Percentiles rank a stretch among this genome's conserved stretches.
These are phyloP conservation scores for Colletes latitarsis DNA, from an alignment of 1,140 invertebrate genomes.

Conservation along the genomic window DNA sequence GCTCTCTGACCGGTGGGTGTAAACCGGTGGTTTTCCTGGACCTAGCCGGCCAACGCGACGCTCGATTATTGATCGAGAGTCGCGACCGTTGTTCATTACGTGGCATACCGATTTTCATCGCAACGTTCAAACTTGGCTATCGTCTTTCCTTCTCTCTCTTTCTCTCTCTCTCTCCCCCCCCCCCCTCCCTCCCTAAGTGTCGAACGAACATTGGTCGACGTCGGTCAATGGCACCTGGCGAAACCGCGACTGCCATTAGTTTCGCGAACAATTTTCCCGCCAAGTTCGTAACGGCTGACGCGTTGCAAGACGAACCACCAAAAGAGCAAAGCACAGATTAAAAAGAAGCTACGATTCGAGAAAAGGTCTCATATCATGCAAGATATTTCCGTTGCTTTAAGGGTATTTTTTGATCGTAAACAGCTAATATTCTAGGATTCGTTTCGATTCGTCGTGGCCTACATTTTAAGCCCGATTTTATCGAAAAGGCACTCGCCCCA, in stretches of 20 bases:
- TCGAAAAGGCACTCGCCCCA: no score
- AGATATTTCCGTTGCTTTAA: no score
- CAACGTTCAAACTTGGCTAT: no score
- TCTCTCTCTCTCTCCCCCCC: no score
- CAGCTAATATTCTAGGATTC: no score
- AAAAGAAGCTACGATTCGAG: no score
- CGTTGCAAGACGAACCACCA: background rate
- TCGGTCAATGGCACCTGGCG: background rate
- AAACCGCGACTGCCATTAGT: background rate
- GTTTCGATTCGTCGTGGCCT: no score
- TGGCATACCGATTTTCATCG: no score
- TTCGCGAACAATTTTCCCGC: background rate
- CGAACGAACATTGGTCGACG: background rate
- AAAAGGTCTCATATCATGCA: no score
- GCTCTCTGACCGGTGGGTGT: background rate
- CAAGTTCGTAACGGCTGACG: background rate
- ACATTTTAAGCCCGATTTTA: no score
- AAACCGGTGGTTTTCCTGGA: slow-evolving; percentile 17
- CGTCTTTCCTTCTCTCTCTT: background rate
- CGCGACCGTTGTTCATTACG: background rate
- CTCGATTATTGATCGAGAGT: background rate
- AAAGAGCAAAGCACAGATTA: background rate
- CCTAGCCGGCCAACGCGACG: background rate
- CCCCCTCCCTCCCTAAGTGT: background rate
- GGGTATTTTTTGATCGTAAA: no score